A percentile compares a stretch with the other conserved stretches of the same genome.
Conservation (phyloP, 2,888 invertebrate genomes). For the Flexamia atlantica region DNA sequence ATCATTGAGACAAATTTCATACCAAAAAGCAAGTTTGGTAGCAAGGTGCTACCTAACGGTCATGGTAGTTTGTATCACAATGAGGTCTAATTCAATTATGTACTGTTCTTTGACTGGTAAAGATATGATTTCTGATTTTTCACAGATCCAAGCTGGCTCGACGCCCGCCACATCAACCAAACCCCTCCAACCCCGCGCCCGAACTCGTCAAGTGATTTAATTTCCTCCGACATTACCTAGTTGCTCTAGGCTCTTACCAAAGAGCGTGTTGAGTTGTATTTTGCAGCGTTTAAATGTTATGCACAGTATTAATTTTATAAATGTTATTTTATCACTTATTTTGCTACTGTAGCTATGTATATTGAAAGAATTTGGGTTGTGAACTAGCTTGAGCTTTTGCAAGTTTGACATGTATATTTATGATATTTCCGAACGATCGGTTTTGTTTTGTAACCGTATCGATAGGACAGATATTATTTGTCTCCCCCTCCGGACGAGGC, state of each 20-base stretch:
- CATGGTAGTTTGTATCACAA: too few species aligned
- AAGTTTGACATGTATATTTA: constrained; percentile 46
- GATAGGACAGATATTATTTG: constrained; percentile 35
- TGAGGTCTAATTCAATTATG: too few species aligned
- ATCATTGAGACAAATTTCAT: too few species aligned
- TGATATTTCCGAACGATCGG: constrained; percentile 29
- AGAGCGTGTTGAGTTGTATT: constrained; percentile 60
- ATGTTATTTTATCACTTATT: constrained; percentile 60
- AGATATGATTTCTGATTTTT: too few species aligned
- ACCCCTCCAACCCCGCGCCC: constrained; percentile 46
- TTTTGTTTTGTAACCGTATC: constrained; percentile 32
- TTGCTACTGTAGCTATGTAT: constrained; percentile 62
- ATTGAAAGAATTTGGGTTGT: constrained; percentile 65
- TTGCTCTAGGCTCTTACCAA: constrained; percentile 46
- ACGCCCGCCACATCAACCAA: constrained; percentile 25
- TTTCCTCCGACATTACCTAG: constrained; percentile 53
- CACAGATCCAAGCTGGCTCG: constrained; percentile 54
- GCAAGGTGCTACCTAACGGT: too few species aligned
- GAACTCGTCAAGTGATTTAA: constrained; percentile 58
- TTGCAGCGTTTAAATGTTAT: constrained; percentile 60
- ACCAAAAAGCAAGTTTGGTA: too few species aligned
- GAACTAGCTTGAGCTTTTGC: constrained; percentile 67
- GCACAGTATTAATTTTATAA: constrained; percentile 61
- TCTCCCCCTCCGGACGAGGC: not conserved
- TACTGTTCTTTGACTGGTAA: too few species aligned